These are phyloP conservation scores for Drosophila orosa DNA, from an alignment of 1,140 invertebrate species.

Conservation along the genomic window DNA sequence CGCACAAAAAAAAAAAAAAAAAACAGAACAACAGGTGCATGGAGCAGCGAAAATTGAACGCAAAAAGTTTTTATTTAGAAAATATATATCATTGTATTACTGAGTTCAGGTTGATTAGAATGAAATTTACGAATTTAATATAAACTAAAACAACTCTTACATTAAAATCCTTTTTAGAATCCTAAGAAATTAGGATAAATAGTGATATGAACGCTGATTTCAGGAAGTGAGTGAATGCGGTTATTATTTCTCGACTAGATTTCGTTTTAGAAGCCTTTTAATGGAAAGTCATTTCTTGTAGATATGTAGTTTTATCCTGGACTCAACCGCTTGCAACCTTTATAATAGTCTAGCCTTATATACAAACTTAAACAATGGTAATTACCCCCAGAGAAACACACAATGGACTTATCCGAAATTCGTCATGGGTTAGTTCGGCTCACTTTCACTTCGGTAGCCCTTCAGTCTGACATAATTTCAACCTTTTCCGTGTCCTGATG, in stretches of 20 bases:
- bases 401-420: conserved; percentile 30
- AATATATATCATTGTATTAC: background rate
- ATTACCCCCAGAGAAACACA: conserved; percentile 10
- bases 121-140: no score
- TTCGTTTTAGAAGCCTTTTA: no score
- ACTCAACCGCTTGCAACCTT: no score
- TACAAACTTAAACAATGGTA: conserved; percentile 14
- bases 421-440: conserved; percentile 16
- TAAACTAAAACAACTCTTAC: no score
- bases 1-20: conserved; percentile 4
- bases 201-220: no score
- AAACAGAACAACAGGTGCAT: conserved; percentile 26
- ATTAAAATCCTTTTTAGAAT: no score
- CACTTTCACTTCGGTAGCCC: conserved; percentile 59
- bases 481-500: conserved; percentile 44
- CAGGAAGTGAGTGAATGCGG: no score
- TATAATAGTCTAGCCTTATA: background rate
- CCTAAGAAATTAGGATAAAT: no score
- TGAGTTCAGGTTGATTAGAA: background rate
- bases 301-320: background rate
- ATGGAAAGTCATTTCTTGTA: background rate
- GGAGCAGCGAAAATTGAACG: background rate
- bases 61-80: conserved; percentile 16
- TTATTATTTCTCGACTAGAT: no score
- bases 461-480: conserved; percentile 14